Conservation (phyloP, 2,113 vertebrate species). For the Ptyas mucosa region DNA sequence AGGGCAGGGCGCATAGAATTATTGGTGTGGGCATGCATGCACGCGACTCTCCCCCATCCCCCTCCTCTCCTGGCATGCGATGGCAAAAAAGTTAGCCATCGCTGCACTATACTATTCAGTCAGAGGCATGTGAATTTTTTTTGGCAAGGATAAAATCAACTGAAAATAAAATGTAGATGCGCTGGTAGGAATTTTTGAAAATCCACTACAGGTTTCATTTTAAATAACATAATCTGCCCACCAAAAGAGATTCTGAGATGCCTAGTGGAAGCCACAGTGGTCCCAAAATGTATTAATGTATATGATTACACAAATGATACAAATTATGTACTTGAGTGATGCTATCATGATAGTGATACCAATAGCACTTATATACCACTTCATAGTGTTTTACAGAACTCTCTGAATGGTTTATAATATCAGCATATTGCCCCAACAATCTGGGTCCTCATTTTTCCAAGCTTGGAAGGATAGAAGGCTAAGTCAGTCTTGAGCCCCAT, state of each 20-base stretch:
- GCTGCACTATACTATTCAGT: not conserved
- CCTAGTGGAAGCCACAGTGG: not conserved
- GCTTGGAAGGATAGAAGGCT: not conserved
- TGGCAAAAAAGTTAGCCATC: no score
- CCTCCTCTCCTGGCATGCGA: no score
- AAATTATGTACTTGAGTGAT: not conserved
- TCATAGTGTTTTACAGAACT: not conserved
- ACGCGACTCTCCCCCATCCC: no score
- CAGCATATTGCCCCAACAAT: not conserved
- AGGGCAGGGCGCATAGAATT: no score
- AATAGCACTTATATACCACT: not conserved
- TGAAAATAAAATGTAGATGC: not conserved
- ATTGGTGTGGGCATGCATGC: no score
- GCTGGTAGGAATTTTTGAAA: not conserved
- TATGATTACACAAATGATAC: not conserved
- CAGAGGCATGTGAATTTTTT: not conserved
- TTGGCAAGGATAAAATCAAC: not conserved
- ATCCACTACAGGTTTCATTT: not conserved
- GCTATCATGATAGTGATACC: not conserved
- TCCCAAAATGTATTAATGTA: not conserved
- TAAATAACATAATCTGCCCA: not conserved
- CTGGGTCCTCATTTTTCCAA: not conserved
- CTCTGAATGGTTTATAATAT: not conserved
- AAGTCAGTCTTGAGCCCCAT: not conserved
- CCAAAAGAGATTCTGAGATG: not conserved